A percentile compares a stretch with the other conserved stretches of the same genome.
phyloP scores from a whole-genome alignment of 1,140 invertebrate genomes.

The Campoletis sonorensis region DNA sequence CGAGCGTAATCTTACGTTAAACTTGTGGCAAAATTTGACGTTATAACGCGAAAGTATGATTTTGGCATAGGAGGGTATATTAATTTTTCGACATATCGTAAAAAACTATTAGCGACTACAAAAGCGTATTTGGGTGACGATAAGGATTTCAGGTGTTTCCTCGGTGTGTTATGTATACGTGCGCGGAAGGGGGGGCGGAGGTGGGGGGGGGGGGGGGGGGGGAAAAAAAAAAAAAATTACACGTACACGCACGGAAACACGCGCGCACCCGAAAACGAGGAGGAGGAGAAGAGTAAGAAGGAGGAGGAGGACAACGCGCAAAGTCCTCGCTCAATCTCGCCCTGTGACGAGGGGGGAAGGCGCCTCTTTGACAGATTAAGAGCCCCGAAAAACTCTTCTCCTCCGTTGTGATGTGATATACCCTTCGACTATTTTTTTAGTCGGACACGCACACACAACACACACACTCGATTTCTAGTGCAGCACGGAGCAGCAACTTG shows the following conservation, averaged over 20 bases:
- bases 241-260: background rate
- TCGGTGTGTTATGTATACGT: background rate
- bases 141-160: background rate
- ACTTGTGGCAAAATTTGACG: too few relatives aligned
- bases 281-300: background rate
- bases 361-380: background rate
- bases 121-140: background rate
- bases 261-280: slow-evolving; percentile 1
- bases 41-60: too few relatives aligned
- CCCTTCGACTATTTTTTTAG: slow-evolving; percentile 48
- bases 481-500: background rate
- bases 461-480: background rate
- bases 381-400: background rate
- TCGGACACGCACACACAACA: slow-evolving; percentile 46
- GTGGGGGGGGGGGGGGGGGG: background rate
- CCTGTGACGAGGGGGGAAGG: background rate
- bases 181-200: background rate
- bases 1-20: too few relatives aligned
- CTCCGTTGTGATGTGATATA: slow-evolving; percentile 62
- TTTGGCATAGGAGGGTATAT: too few relatives aligned
- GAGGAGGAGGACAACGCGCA: background rate
- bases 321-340: background rate
- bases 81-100: too few relatives aligned
- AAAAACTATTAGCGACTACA: too few relatives aligned
- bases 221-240: background rate